Conservation (phyloP, 2,113 vertebrate genomes). For the Prolemur simus region DNA sequence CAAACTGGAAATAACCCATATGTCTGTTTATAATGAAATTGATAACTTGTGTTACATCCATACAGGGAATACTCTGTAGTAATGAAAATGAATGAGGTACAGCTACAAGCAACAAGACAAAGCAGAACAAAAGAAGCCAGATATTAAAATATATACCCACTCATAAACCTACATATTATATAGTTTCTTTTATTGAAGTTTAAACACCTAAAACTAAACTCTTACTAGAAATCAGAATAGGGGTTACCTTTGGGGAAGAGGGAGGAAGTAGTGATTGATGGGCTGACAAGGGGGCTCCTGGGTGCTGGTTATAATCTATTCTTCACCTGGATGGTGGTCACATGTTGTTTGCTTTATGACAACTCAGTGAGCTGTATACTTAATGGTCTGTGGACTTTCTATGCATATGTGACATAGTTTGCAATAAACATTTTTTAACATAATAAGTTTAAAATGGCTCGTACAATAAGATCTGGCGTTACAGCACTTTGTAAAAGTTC, state of each 20-base stretch:
- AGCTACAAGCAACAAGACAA: background rate
- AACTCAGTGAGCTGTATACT: background rate
- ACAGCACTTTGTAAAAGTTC: background rate
- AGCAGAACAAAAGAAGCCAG: background rate
- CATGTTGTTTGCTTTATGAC: background rate
- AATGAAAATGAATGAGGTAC: background rate
- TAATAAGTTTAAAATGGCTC: background rate
- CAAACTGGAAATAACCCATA: background rate
- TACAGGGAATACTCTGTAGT: background rate
- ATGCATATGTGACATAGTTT: background rate
- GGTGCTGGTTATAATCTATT: background rate
- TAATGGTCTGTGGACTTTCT: background rate
- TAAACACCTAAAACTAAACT: background rate
- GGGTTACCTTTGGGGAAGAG: background rate
- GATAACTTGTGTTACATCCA: background rate
- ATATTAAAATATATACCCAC: background rate
- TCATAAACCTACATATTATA: too few relatives aligned
- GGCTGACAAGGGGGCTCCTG: background rate
- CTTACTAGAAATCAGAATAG: background rate
- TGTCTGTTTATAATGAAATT: background rate
- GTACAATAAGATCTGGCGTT: background rate
- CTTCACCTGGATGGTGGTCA: background rate
- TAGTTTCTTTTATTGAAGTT: background rate
- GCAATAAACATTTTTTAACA: background rate
- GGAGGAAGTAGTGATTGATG: background rate